Base-by-base conservation (phyloP, 64 coral and sea anemone species). In the Montipora cactus region DNA sequence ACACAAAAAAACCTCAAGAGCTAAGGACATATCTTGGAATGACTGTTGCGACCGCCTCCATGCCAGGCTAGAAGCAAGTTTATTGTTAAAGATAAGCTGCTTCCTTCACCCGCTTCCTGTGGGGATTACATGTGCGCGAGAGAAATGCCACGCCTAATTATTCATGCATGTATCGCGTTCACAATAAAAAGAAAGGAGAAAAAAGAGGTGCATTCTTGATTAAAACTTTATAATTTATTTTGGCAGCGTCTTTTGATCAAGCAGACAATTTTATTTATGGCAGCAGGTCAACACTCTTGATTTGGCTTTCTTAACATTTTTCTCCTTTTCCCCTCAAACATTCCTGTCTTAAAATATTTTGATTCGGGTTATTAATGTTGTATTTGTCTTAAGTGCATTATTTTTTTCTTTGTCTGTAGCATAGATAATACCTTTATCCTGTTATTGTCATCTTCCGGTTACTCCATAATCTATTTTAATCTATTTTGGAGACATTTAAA, bases 401-500 rank as follows among this genome's bases (percentile, higher is more conserved):
- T 16, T 16, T 68, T 68, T 13, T 68, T 68, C 18, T 68, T 68
- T 68, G 64, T 68, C 64, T 68, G 64, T 68, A 68, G 18, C 64
- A 5, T 68, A n/a, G 64, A 68, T 15, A 77, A 74, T 28, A 25
- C 5, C 14, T 77, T 77, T 44, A 77, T 77, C 10, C 75, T 44
- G 14, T 77, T 77, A 77, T 3, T 11, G 44, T 77, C 37, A 10
- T 16, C 75, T 77, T 77, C 75, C 75, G 75, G 28, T 47, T 13
- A 0, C 12, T 37, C 14, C 11, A 47, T 57, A 57, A 57, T 57
- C 53, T 57, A 57, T 57, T 57, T 57, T 77, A 77, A 48, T 77
- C 75, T 77, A 77, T 77, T 77, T 77, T 77, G 28, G 75, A 46
- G 14, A 77, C 5, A 7, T 46, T 47, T 77, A 28, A 74, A 74